Base-by-base conservation (phyloP, 2,888 invertebrate species). In the Trachelus tabidus region DNA sequence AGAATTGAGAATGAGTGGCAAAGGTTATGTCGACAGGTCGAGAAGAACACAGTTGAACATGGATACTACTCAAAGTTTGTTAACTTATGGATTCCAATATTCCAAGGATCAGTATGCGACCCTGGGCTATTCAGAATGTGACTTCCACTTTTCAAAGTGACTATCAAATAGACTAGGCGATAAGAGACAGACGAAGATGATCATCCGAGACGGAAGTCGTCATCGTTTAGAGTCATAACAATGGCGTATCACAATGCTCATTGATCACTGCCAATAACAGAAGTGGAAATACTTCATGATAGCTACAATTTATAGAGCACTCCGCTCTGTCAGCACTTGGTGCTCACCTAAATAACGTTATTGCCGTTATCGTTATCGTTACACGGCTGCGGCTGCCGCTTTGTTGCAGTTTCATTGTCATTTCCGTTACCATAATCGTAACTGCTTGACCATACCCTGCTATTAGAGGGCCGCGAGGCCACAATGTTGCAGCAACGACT, bases 281-380 rank as follows among this genome's bases (percentile, higher is more conserved):
- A 23, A 56, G 9, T 56, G 56, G 56, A 23, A 56, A 23, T 23
- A 56, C 23, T 56, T 56, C 23, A 2, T 23, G 56, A 56, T 56
- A 56, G 23, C 56, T 23, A 6, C 15, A 23, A 56, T 56, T 56
- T 56, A 23, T 23, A 56, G 23, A 23, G 15, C 56, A 56, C 23
- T 56, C 0, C 9, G 23, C 23, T 56, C 56, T 56, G 56, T 56
- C 56, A 15, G 23, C 56, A 56, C 56, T 56, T 56, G 56, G 56
- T 56, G 9, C 56, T 77, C 75, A 40, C 79, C 80, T 83, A 77
- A 83, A 83, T 83, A 82, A 82, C 80, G 77, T 80, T 83, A 83
- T 82, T 80, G 77, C 77, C 68, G 56, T 73, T 75, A 81, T 75
- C 77, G 76, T 75, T 71, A 56, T 74, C 77, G 73, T 68, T 76